Evolutionary conservation across 2,113 vertebrate species (phyloP).

Genomic region (Felis chaus): DNA sequence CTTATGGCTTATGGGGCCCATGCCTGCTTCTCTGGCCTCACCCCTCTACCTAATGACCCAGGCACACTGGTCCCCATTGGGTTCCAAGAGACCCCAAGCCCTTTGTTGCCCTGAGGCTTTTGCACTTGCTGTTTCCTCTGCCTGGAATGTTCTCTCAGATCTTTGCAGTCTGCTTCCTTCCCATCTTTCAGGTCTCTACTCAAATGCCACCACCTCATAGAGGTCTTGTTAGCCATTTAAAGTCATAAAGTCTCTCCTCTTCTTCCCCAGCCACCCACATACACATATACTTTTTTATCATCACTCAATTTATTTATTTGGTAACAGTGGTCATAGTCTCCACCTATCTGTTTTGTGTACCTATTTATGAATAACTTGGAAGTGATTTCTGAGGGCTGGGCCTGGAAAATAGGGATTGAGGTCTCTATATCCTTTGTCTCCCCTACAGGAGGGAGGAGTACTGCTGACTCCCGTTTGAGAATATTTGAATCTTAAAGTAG

Average conservation of each 20-base stretch:
- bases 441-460: neutral
- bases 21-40: neutral
- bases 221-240: neutral
- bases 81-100: neutral
- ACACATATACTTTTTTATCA: neutral
- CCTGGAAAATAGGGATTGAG: neutral
- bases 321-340: neutral
- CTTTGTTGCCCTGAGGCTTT: neutral
- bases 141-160: neutral
- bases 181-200: conserved; percentile 25
- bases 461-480: neutral
- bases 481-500: neutral
- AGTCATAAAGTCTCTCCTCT: neutral
- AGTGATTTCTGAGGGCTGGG: neutral
- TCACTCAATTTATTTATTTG: neutral
- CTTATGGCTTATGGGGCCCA: neutral
- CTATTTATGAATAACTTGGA: neutral
- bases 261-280: neutral
- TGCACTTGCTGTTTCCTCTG: neutral
- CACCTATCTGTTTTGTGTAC: neutral
- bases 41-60: neutral
- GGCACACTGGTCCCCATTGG: neutral
- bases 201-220: neutral
- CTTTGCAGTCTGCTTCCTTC: neutral
- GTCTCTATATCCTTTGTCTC: neutral